phyloP scores from a whole-genome alignment of 2,888 invertebrate species.

The Agrochola lychnidis region DNA sequence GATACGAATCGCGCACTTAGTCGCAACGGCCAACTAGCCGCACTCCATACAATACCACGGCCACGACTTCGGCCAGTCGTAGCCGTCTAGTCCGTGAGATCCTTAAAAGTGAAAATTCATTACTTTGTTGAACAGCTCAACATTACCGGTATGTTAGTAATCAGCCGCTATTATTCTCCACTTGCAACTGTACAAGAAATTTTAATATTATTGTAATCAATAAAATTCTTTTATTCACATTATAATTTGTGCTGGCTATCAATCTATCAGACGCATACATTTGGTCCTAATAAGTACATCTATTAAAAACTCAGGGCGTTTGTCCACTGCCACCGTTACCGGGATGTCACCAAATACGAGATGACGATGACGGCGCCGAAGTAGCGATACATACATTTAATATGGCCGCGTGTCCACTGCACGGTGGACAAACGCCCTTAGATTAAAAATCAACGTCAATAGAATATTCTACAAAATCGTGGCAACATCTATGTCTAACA shows the following conservation, averaged over 20 bases:
- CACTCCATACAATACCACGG: too few relatives aligned
- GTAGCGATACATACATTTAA: background rate
- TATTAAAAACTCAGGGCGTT: background rate
- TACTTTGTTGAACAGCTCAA: constrained; percentile 19
- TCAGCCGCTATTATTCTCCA: constrained; percentile 1
- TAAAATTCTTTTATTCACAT: constrained; percentile 18
- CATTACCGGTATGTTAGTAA: background rate
- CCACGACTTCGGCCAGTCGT: too few relatives aligned
- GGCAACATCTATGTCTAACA: constrained; percentile 18
- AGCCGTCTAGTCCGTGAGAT: too few relatives aligned
- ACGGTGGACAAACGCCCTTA: constrained; percentile 1
- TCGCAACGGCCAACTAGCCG: too few relatives aligned
- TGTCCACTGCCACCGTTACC: background rate
- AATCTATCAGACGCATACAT: constrained; percentile 22
- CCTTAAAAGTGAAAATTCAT: background rate
- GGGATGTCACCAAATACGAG: too few relatives aligned
- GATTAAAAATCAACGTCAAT: constrained; percentile 17
- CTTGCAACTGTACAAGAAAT: background rate
- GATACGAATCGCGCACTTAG: too few relatives aligned
- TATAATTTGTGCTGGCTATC: constrained; percentile 23
- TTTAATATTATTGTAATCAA: background rate
- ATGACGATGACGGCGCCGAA: background rate
- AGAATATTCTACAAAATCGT: constrained; percentile 5
- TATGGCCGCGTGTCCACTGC: background rate
- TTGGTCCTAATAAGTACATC: constrained; percentile 51